Evolutionary conservation across 2,888 invertebrate species (phyloP).

Genomic region (Sinopyrophorus schimmeli): DNA sequence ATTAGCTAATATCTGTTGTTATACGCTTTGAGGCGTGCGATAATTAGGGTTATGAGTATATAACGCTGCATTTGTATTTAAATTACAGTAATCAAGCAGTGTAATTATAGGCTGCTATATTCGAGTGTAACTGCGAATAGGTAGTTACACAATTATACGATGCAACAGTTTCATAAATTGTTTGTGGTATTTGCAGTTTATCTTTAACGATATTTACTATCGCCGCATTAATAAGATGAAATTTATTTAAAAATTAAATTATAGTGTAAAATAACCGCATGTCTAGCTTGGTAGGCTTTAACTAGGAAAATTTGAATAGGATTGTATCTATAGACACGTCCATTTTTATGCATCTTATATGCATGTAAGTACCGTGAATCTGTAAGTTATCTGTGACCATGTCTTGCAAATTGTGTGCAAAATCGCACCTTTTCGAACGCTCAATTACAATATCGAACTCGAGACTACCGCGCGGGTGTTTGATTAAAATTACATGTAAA

Average conservation of each 20-base stretch:
- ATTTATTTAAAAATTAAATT: constrained; percentile 1
- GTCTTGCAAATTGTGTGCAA: constrained; percentile 55
- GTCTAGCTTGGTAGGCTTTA: too few relatives aligned
- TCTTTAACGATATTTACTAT: constrained; percentile 15
- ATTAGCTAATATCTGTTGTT: constrained; percentile 15
- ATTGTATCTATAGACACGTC: constrained; percentile 5
- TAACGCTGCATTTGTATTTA: constrained; percentile 32
- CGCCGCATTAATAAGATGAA: too few relatives aligned
- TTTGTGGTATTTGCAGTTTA: constrained; percentile 10
- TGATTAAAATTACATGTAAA: constrained; percentile 58
- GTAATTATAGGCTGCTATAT: constrained; percentile 36
- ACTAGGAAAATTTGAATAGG: too few relatives aligned
- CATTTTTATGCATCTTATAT: neutral
- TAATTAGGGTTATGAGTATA: constrained; percentile 35
- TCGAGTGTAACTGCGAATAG: constrained; percentile 35
- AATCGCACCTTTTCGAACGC: constrained; percentile 52
- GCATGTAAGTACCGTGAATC: constrained; percentile 28
- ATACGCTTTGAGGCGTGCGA: constrained; percentile 20
- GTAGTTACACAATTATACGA: constrained; percentile 33
- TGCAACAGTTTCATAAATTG: constrained; percentile 31
- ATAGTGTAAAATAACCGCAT: too few relatives aligned
- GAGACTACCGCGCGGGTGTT: constrained; percentile 50
- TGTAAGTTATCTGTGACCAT: constrained; percentile 33
- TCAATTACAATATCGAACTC: constrained; percentile 55
- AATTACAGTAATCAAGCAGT: constrained; percentile 33